These are phyloP conservation scores for Xanthorhoe spadicearia DNA, from an alignment of 2,888 invertebrate genomes.

Conservation along the genomic window DNA sequence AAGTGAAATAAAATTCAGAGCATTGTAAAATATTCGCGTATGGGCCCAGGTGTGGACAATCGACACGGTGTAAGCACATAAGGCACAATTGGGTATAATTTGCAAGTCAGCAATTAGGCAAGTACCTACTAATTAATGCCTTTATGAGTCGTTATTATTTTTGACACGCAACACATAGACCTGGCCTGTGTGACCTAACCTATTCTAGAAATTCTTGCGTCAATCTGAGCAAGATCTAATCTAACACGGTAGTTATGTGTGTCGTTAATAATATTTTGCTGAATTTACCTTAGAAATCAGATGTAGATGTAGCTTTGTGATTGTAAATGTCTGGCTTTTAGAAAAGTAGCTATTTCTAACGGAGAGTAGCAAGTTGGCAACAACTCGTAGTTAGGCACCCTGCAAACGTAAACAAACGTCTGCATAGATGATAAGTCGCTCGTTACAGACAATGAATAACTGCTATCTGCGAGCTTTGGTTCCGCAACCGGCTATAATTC, in stretches of 20 bases:
- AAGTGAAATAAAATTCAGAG: slow-evolving; percentile 4
- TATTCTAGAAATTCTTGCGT: not conserved
- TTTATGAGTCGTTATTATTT: slow-evolving; percentile 16
- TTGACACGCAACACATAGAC: slow-evolving; percentile 19
- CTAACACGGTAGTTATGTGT: not conserved
- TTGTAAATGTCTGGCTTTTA: slow-evolving; percentile 5
- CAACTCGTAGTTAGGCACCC: slow-evolving; percentile 49
- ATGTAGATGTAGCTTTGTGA: slow-evolving; percentile 2
- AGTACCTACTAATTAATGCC: slow-evolving; percentile 14
- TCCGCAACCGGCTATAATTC: slow-evolving; percentile 15
- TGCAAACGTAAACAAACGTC: slow-evolving; percentile 72
- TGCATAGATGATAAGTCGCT: slow-evolving; percentile 53
- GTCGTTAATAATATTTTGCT: not conserved
- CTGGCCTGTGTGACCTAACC: slow-evolving; percentile 9
- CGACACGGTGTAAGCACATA: slow-evolving; percentile 13
- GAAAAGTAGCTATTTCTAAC: slow-evolving; percentile 17
- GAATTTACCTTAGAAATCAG: not conserved
- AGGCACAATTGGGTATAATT: slow-evolving; percentile 11
- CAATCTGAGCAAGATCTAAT: not conserved
- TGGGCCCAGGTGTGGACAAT: slow-evolving; percentile 8
- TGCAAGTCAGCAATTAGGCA: slow-evolving; percentile 12
- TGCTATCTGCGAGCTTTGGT: slow-evolving; percentile 33
- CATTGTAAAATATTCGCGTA: slow-evolving; percentile 10
- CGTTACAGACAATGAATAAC: slow-evolving; percentile 51
- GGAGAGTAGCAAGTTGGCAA: slow-evolving; percentile 28